Conservation (phyloP, 1,140 invertebrate genomes). For the Cherax destructor region DNA sequence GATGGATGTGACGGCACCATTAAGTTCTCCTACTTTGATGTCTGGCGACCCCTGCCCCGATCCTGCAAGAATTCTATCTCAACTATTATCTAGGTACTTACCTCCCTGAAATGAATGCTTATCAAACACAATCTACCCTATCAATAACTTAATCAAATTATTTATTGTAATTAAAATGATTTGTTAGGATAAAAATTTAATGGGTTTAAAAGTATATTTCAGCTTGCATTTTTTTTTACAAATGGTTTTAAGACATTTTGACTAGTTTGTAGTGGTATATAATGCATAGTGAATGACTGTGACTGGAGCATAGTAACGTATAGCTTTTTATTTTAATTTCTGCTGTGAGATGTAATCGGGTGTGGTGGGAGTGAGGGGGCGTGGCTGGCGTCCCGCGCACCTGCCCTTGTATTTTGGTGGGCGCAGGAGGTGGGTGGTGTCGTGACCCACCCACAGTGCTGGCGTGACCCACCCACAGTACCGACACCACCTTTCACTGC, state of each 20-base stretch:
- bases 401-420: conserved; percentile 45
- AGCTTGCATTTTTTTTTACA: background rate
- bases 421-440: background rate
- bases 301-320: too few relatives aligned
- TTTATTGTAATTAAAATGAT: too few relatives aligned
- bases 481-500: background rate
- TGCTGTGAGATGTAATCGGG: background rate
- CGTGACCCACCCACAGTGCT: conserved; percentile 2
- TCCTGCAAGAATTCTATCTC: conserved; percentile 45
- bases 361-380: background rate
- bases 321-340: too few relatives aligned
- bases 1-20: conserved; percentile 64
- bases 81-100: conserved; percentile 23
- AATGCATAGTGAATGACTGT: too few relatives aligned
- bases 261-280: too few relatives aligned
- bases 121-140: background rate
- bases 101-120: conserved; percentile 13
- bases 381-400: conserved; percentile 46
- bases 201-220: background rate
- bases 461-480: conserved; percentile 10
- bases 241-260: background rate
- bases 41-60: conserved; percentile 22
- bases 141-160: too few relatives aligned
- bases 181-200: too few relatives aligned
- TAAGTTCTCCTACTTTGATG: conserved; percentile 65